Evolutionary conservation across 2,113 vertebrate species (phyloP).

Genomic region (Otolemur garnettii): DNA sequence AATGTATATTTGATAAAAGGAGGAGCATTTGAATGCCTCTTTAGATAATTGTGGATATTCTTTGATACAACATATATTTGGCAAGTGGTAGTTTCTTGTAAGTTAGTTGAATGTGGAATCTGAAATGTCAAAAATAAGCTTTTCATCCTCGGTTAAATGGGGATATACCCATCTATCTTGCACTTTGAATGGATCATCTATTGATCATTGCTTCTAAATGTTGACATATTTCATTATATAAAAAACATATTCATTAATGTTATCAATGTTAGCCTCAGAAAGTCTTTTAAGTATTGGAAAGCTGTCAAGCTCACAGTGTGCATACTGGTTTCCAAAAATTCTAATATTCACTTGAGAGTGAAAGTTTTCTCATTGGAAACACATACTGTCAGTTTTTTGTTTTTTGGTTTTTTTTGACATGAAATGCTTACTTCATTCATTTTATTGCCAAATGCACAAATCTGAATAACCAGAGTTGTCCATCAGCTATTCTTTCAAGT

Average conservation of each 20-base stretch:
- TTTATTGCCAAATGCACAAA: slow-evolving; percentile 28
- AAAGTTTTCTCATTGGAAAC: slow-evolving; percentile 13
- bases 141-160: neutral
- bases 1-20: neutral
- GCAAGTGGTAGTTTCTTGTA: slow-evolving; percentile 17
- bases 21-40: neutral
- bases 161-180: neutral
- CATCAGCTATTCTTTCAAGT: slow-evolving; percentile 44
- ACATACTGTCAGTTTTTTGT: neutral
- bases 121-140: neutral
- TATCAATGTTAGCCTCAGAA: neutral
- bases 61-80: slow-evolving; percentile 7
- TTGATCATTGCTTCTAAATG: neutral
- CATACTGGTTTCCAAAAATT: slow-evolving; percentile 1
- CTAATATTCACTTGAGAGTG: neutral
- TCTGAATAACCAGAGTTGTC: neutral
- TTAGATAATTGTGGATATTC: slow-evolving; percentile 16
- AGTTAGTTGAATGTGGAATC: neutral
- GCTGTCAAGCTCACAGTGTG: neutral
- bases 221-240: neutral
- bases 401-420: neutral
- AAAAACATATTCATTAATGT: neutral
- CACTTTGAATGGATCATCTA: neutral
- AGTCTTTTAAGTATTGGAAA: neutral
- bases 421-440: slow-evolving; percentile 25